Percentiles rank a stretch among this genome's conserved stretches.
These are phyloP conservation scores for Eulemur mongoz DNA, from an alignment of 2,797 vertebrate genomes.

Conservation along the genomic window DNA sequence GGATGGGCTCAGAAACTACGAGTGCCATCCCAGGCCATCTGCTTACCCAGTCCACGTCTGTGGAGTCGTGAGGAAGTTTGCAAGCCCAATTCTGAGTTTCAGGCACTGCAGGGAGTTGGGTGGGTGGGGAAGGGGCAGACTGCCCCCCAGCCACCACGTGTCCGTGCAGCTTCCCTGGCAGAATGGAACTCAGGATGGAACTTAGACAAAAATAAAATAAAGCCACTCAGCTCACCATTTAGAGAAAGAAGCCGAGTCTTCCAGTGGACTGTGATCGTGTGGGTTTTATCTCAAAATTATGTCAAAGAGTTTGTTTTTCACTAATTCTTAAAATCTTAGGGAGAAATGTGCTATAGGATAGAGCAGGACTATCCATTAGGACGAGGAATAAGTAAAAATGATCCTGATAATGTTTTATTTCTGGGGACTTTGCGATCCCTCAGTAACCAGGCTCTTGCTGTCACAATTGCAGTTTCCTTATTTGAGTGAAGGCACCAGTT, in stretches of 20 bases:
- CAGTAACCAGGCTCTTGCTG: neutral
- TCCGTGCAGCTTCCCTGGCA: neutral
- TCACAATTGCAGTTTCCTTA: neutral
- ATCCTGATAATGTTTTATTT: neutral
- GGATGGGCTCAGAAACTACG: neutral
- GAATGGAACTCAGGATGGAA: neutral
- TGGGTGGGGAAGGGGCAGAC: neutral
- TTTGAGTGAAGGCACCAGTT: neutral
- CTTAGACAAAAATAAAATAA: neutral
- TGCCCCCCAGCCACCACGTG: neutral
- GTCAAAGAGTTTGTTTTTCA: neutral
- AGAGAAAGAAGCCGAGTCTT: neutral
- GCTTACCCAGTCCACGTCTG: neutral
- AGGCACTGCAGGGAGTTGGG: neutral
- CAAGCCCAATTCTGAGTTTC: neutral
- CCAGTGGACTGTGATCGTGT: neutral
- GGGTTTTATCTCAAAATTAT: neutral
- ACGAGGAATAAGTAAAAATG: neutral
- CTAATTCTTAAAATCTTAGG: neutral
- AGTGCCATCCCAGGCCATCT: neutral
- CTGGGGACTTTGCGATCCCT: neutral
- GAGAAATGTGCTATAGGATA: neutral
- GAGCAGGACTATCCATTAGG: neutral
- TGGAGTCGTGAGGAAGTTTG: neutral
- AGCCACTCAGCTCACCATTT: neutral